Conservation (phyloP, 2,113 vertebrate species). For the Mormyrus lacerda region DNA sequence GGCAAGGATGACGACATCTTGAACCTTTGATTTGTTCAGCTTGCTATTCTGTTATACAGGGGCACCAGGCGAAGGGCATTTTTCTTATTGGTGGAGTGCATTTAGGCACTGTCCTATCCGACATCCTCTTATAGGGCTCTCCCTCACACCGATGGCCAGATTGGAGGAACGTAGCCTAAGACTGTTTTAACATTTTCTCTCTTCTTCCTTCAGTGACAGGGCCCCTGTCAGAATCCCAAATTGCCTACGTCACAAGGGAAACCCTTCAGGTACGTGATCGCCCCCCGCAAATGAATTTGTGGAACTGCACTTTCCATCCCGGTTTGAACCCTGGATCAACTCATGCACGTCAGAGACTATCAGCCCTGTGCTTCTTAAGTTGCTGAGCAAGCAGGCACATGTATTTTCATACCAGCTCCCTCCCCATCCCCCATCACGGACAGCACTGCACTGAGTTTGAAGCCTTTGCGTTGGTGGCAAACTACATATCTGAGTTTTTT, state of each 20-base stretch:
- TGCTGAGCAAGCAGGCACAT: neutral
- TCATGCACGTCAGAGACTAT: neutral
- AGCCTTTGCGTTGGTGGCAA: neutral
- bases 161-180: neutral
- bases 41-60: neutral
- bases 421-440: neutral
- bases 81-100: neutral
- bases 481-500: neutral
- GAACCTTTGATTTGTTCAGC: neutral
- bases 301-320: neutral
- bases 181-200: neutral
- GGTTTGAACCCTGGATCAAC: neutral
- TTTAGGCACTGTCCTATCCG: neutral
- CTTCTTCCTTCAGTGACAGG: slow-evolving; percentile 74
- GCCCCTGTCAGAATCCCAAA: slow-evolving; percentile 91
- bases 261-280: slow-evolving; percentile 84
- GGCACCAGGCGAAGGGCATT: neutral
- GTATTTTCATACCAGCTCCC: neutral
- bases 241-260: slow-evolving; percentile 96
- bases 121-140: neutral
- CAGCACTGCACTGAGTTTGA: neutral
- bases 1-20: neutral
- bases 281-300: neutral
- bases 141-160: neutral
- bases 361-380: neutral